Conservation (phyloP, 2,797 vertebrate genomes). For the Neosilurus mollespiculum region DNA sequence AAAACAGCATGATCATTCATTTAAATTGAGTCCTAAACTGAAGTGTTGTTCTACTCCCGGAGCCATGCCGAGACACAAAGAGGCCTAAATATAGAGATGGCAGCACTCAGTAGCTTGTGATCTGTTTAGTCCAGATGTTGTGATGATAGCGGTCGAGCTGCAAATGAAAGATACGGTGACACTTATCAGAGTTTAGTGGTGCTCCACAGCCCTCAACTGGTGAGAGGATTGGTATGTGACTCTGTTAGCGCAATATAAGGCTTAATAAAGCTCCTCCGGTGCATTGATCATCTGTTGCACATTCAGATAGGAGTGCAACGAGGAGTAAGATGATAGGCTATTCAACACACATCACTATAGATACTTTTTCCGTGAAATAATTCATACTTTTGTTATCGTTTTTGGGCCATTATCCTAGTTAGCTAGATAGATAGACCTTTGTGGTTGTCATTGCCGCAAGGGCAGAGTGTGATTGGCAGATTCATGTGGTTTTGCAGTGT, state of each 20-base stretch:
- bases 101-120: slow-evolving; percentile 26
- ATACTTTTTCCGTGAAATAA: background rate
- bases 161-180: slow-evolving; percentile 31
- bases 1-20: slow-evolving; percentile 50
- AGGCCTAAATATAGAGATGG: slow-evolving; percentile 39
- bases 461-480: too few species aligned
- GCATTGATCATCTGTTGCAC: background rate
- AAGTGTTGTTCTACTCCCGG: slow-evolving; percentile 24
- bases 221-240: slow-evolving; percentile 2
- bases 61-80: slow-evolving; percentile 26
- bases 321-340: background rate
- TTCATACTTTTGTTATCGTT: background rate
- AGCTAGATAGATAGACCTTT: too few species aligned
- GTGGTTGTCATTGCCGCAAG: too few species aligned
- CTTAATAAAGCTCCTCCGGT: background rate
- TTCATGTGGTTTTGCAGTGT: too few species aligned
- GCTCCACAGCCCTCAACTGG: slow-evolving; percentile 29
- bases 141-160: slow-evolving; percentile 21
- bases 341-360: background rate
- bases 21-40: slow-evolving; percentile 29
- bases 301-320: background rate
- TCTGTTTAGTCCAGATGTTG: slow-evolving; percentile 38
- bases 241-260: background rate
- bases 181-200: slow-evolving; percentile 6
- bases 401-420: background rate